Evolutionary conservation across 2,113 vertebrate genomes (phyloP), one percentile per base, ranked within the genome.

Genomic region (Corythornis cristatus): DNA sequence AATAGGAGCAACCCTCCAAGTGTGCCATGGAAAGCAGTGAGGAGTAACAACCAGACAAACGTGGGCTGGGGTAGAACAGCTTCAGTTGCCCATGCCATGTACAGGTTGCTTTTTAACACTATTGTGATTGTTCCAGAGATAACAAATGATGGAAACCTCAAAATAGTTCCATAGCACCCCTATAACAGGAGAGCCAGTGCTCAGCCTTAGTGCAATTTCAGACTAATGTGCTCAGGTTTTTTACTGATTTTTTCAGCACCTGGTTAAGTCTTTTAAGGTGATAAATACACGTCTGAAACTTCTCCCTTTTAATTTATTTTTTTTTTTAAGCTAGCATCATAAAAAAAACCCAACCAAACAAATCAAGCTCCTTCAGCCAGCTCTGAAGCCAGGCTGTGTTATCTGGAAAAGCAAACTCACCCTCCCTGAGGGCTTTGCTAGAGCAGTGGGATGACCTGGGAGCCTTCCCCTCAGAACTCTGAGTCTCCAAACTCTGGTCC

Each of bases 81-180:
- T 25, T 29, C 68, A 35, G 6, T 2, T 28, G 42, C 68, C 72
- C 51, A 6, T 11, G 29, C 28, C 72, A 88, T 90, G 77, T 54
- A 43, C 71, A 66, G 71, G 65, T 15, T 11, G 45, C 40, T 56
- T 72, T 72, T 76, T n/a, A 76, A 53, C 62, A 45, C 31, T n/a
- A 53, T 11, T 42, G 40, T 25, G 72, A 88, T 70, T 61, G 45
- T 83, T 62, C 37, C 21, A 57, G 1, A 9, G 42, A 57, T 35
- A 79, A 76, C 8, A 21, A 58, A 67, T 74, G 60, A 83, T 86
- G 92, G 54, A 78, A 74, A 51, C 51, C 76, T 45, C 81, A 12
- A 43, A 79, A 28, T 8, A 86, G 31, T 65, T 83, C 68, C 46
- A 45, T 56, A 19, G 21, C 42, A 21, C 17, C 46, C 60, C 50